These are phyloP conservation scores for Paratrypauchen microcephalus DNA, from an alignment of 2,797 vertebrate genomes.

Conservation along the genomic window DNA sequence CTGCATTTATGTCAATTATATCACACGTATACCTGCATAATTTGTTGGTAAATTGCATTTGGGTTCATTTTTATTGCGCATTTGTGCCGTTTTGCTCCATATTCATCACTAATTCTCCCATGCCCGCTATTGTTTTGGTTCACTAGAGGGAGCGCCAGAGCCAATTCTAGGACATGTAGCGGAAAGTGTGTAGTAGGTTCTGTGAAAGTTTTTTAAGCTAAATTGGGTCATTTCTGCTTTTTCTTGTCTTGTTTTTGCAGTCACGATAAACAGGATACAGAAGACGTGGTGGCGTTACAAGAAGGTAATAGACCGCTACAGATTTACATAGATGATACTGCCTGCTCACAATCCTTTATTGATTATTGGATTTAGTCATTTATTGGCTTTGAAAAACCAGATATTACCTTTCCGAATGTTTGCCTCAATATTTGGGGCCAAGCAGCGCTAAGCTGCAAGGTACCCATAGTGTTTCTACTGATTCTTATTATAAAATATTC, in stretches of 20 bases:
- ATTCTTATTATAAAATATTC: too few relatives aligned
- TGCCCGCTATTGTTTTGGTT: background rate
- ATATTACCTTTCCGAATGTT: background rate
- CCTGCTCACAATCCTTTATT: background rate
- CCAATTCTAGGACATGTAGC: background rate
- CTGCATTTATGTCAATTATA: fast-evolving
- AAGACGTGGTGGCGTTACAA: slow-evolving; percentile 87
- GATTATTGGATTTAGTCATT: background rate
- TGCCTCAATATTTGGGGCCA: background rate
- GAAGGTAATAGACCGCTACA: slow-evolving; percentile 77
- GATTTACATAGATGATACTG: background rate
- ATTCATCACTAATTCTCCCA: slow-evolving; percentile 2
- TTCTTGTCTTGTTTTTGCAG: slow-evolving; percentile 57
- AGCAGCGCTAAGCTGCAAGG: too few relatives aligned
- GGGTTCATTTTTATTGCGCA: background rate
- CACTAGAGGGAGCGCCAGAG: slow-evolving; percentile 7
- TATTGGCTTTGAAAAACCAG: background rate
- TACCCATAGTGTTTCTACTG: too few relatives aligned
- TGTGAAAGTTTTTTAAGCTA: background rate
- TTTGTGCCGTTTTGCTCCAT: slow-evolving; percentile 8
- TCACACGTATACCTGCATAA: background rate
- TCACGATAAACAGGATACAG: slow-evolving; percentile 91
- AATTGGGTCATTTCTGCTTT: slow-evolving; percentile 12
- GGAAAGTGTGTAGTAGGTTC: background rate
- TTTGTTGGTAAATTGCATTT: background rate